Evolutionary conservation across 2,113 vertebrate genomes (phyloP), one percentile per base, ranked within the genome.

Genomic region (Semnornis frantzii): DNA sequence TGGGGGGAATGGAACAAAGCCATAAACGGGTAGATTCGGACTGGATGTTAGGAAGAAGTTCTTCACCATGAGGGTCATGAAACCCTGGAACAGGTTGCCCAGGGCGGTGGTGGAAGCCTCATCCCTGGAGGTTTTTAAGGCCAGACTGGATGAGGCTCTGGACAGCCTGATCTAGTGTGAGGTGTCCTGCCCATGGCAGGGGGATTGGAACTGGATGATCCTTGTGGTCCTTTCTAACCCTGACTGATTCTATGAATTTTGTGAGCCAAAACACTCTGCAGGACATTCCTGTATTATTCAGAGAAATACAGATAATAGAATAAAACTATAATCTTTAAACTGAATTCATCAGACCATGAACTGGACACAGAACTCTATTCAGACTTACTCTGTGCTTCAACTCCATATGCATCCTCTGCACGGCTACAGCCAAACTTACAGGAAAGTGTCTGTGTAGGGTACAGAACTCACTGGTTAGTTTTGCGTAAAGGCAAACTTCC

Each of bases 341-440:
- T 21, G 20, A 63, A 84, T 83, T 83, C 60, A 71, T 54, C 60
- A 94, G 6, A 21, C 18, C 70, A 25, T 68, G 33, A 68, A 1
- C 21, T 8, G 3, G 19, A 87, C 60, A 77, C 13, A 87, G 27
- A 8, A 17, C 46, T 76, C 18, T 10, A 23, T 15, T 57, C 30
- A 87, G 34, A 54, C 97, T 97, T 93, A 98, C 97, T 94, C 33
- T 96, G 89, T 50, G 84, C 88, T 94, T 97, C 91, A 80, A 50
- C 44, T 78, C 96, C 94, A 5, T 97, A 97, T 4, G 96, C 95
- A 24, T 97, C 95, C 74, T 97, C 94, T 24, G 93, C 90, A 9
- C 60, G 6, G 63, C 90, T 96, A 76, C 97, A 98, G 90, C 97
- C 96, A 2, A 96, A 93, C 34, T 97, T 95, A 54, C 97, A 98